Conservation (phyloP, 2,113 vertebrate genomes). For the Myodes glareolus region DNA sequence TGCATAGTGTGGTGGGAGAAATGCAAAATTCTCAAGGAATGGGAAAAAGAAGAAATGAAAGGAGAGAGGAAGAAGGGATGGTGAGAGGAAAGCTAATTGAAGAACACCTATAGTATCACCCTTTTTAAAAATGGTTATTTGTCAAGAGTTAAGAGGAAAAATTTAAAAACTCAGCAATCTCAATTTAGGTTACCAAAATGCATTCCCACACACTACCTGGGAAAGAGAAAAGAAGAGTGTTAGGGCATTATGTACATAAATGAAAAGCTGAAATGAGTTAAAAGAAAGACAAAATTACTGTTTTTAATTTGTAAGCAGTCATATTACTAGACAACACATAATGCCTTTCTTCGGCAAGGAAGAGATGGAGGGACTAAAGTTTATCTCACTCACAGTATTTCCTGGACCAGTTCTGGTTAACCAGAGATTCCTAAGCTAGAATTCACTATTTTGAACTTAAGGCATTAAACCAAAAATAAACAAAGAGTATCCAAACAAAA, state of each 20-base stretch:
- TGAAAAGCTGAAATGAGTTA: slow-evolving; percentile 36
- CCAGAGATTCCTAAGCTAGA: slow-evolving; percentile 59
- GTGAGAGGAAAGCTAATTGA: neutral
- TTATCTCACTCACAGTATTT: slow-evolving; percentile 37
- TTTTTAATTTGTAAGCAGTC: slow-evolving; percentile 50
- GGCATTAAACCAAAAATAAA: slow-evolving; percentile 72
- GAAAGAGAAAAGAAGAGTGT: neutral
- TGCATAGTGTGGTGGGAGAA: neutral
- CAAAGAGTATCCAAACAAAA: slow-evolving; percentile 73
- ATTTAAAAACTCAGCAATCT: neutral
- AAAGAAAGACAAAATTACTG: slow-evolving; percentile 18
- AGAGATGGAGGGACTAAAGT: neutral
- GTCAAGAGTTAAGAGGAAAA: neutral
- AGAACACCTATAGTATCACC: neutral
- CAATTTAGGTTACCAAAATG: neutral
- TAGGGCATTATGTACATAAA: neutral
- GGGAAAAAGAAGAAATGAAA: neutral
- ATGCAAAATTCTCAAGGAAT: slow-evolving; percentile 9
- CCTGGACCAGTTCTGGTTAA: slow-evolving; percentile 57
- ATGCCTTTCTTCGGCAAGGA: slow-evolving; percentile 18
- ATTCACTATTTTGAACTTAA: slow-evolving; percentile 62
- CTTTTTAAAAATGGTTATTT: neutral
- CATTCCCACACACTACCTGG: neutral
- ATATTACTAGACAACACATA: neutral
- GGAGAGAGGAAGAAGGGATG: neutral